Conservation (phyloP, 2,113 vertebrate genomes). For the Siniperca knerii region DNA sequence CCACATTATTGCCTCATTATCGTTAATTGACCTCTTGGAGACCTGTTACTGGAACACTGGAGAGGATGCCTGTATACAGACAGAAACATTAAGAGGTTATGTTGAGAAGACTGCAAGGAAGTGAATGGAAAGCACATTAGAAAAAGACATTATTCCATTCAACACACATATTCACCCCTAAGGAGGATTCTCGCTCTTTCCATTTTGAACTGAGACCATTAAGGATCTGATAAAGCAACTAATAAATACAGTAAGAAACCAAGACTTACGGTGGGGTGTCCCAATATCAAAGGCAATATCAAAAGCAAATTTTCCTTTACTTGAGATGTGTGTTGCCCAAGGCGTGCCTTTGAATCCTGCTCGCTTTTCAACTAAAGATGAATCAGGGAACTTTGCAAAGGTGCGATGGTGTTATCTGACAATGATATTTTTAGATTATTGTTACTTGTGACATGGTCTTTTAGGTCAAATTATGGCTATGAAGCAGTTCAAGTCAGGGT, state of each 20-base stretch:
- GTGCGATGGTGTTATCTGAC: constrained; percentile 53
- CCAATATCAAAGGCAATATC: constrained; percentile 65
- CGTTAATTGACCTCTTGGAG: constrained; percentile 84
- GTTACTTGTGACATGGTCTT: constrained; percentile 39
- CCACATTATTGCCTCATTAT: constrained; percentile 84
- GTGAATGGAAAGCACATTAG: constrained; percentile 64
- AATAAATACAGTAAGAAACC: constrained; percentile 57
- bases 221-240: constrained; percentile 51
- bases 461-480: constrained; percentile 53
- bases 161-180: constrained; percentile 41
- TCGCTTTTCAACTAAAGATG: constrained; percentile 65
- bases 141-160: constrained; percentile 48
- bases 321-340: constrained; percentile 61
- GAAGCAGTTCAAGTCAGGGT: constrained; percentile 52
- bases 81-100: constrained; percentile 77
- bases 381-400: constrained; percentile 58
- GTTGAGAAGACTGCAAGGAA: constrained; percentile 64
- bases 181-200: constrained; percentile 43
- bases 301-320: constrained; percentile 68
- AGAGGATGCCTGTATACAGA: constrained; percentile 79
- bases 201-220: constrained; percentile 39
- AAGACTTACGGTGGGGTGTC: constrained; percentile 51
- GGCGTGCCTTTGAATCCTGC: constrained; percentile 70
- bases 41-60: constrained; percentile 84
- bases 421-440: constrained; percentile 56